Percentiles rank a stretch among this genome's conserved stretches.
These are phyloP conservation scores for Coregonus ussuriensis DNA, from an alignment of 2,797 vertebrate species.

Conservation along the genomic window DNA sequence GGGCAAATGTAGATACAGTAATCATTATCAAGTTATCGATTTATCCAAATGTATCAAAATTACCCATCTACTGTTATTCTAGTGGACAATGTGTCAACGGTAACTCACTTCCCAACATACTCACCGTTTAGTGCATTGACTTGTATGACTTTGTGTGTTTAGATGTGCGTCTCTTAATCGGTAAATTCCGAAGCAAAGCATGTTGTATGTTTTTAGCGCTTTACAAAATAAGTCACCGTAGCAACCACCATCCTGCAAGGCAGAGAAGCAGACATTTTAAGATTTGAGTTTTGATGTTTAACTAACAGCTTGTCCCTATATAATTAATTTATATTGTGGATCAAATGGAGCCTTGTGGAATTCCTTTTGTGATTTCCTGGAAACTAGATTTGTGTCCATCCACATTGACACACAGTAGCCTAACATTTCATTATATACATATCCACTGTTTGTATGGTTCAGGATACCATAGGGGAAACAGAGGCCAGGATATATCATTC, in stretches of 20 bases:
- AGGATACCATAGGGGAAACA: too few species aligned
- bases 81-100: background rate
- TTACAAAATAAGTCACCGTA: constrained; percentile 98
- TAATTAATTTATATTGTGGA: too few species aligned
- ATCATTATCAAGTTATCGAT: too few species aligned
- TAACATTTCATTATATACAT: too few species aligned
- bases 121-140: constrained; percentile 94
- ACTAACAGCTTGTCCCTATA: background rate
- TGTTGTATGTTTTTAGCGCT: constrained; percentile 98
- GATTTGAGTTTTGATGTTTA: background rate
- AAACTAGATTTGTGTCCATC: background rate
- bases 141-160: constrained; percentile 82
- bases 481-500: too few species aligned
- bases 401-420: too few species aligned
- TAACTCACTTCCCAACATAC: constrained; percentile 31
- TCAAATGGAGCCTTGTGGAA: too few species aligned
- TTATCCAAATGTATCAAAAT: too few species aligned
- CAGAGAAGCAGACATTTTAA: constrained; percentile 20
- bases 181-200: constrained; percentile 99
- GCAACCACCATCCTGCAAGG: constrained; percentile 92
- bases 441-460: too few species aligned
- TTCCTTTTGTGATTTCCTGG: too few species aligned
- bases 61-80: too few species aligned
- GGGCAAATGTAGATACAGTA: too few species aligned
- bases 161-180: constrained; percentile 93